These are phyloP conservation scores for Zosterops hypoxanthus DNA, from an alignment of 2,113 vertebrate genomes.

Conservation along the genomic window DNA sequence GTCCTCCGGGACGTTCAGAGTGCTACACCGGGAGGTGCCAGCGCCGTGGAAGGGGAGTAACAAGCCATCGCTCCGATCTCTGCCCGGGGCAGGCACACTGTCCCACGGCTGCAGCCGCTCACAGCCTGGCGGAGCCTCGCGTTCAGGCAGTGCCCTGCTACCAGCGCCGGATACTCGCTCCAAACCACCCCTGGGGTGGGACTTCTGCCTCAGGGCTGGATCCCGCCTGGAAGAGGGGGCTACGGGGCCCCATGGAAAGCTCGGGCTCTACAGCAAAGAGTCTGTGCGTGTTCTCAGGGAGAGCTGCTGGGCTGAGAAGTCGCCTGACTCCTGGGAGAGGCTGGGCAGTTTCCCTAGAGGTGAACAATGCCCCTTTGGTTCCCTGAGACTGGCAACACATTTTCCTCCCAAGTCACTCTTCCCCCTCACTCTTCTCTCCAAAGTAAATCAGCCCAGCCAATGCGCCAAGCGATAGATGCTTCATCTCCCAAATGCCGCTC, in stretches of 20 bases:
- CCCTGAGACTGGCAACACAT: background rate
- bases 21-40: background rate
- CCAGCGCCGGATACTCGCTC: background rate
- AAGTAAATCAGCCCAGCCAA: background rate
- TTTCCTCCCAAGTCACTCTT: background rate
- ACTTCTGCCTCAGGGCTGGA: background rate
- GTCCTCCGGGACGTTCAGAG: background rate
- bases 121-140: background rate
- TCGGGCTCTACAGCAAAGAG: background rate
- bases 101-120: background rate
- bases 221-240: background rate
- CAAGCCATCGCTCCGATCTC: background rate
- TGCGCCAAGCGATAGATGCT: background rate
- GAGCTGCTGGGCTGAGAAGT: background rate
- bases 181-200: background rate
- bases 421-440: background rate
- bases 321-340: background rate
- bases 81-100: background rate
- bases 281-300: background rate
- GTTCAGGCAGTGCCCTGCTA: background rate
- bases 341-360: slow-evolving; percentile 6
- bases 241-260: background rate
- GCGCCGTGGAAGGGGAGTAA: background rate
- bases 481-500: background rate
- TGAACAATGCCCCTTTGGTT: slow-evolving; percentile 52